These are phyloP conservation scores for Apamea anceps DNA, from an alignment of 2,888 invertebrate genomes.

Conservation along the genomic window DNA sequence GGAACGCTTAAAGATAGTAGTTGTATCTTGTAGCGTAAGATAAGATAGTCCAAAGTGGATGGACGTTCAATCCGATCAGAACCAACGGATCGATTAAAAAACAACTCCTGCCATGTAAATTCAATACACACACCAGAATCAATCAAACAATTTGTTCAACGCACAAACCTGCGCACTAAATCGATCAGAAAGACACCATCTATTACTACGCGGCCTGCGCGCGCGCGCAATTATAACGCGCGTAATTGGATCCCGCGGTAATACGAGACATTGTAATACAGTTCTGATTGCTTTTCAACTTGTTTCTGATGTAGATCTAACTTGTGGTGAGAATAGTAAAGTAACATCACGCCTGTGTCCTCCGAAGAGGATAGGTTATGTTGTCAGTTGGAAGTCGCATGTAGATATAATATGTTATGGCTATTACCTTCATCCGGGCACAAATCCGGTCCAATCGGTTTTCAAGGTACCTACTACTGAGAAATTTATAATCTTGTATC, in stretches of 20 bases:
- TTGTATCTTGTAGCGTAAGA: neutral
- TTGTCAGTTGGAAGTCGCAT: neutral
- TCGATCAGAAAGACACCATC: constrained; percentile 69
- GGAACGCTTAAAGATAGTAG: neutral
- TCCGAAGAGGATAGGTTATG: no score
- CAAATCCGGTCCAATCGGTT: neutral
- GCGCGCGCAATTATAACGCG: constrained; percentile 72
- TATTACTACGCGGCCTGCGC: constrained; percentile 65
- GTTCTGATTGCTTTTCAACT: constrained; percentile 66
- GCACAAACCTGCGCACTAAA: constrained; percentile 61
- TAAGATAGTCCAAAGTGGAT: neutral
- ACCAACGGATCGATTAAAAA: neutral
- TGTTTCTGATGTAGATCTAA: constrained; percentile 57
- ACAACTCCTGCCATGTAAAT: constrained; percentile 33
- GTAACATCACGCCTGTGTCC: neutral
- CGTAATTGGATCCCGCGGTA: constrained; percentile 71
- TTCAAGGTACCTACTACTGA: neutral
- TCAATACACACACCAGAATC: constrained; percentile 60
- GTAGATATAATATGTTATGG: no score
- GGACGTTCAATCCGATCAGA: neutral
- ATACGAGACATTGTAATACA: constrained; percentile 65
- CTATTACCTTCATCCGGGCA: neutral
- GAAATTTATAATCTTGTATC: no score
- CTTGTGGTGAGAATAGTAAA: constrained; percentile 28
- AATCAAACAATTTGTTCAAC: constrained; percentile 66